Evolutionary conservation across 2,888 invertebrate species (phyloP).

Genomic region (Crocallis elinguaria): DNA sequence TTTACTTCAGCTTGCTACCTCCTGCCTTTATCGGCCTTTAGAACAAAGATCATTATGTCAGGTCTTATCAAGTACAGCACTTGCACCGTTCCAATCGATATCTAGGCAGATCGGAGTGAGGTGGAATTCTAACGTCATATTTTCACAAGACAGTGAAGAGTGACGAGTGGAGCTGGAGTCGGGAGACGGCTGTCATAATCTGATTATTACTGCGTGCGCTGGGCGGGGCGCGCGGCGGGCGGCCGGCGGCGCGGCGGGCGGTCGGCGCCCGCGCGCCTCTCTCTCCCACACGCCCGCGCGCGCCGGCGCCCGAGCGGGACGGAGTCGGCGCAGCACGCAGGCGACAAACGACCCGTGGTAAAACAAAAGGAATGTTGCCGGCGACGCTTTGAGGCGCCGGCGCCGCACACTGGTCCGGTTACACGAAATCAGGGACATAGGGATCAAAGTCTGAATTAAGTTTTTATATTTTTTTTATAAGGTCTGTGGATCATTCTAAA

Average conservation of each 20-base stretch:
- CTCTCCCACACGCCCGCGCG: slow-evolving; percentile 52
- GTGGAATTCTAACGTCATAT: slow-evolving; percentile 58
- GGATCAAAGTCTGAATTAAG: no score
- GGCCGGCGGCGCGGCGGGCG: slow-evolving; percentile 74
- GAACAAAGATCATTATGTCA: slow-evolving; percentile 59
- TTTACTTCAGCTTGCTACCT: slow-evolving; percentile 37
- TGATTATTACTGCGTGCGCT: slow-evolving; percentile 76
- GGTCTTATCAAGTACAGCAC: slow-evolving; percentile 36
- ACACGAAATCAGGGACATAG: no score
- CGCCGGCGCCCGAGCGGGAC: slow-evolving; percentile 45
- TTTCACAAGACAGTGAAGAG: slow-evolving; percentile 65
- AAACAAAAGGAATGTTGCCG: slow-evolving; percentile 85
- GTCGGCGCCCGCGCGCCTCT: slow-evolving; percentile 79
- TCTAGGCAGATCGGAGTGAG: slow-evolving; percentile 32
- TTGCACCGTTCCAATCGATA: slow-evolving; percentile 39
- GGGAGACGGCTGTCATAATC: slow-evolving; percentile 81
- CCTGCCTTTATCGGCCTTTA: slow-evolving; percentile 47
- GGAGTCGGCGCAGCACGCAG: slow-evolving; percentile 65
- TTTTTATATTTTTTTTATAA: no score
- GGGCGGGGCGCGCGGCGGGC: slow-evolving; percentile 75
- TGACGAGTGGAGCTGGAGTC: slow-evolving; percentile 65
- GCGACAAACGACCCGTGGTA: slow-evolving; percentile 84
- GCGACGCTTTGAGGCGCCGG: slow-evolving; percentile 84
- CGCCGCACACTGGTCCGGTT: no score
- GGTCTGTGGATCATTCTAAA: no score